Conservation (phyloP, 2,888 invertebrate genomes). For the Malacosoma neustria region DNA sequence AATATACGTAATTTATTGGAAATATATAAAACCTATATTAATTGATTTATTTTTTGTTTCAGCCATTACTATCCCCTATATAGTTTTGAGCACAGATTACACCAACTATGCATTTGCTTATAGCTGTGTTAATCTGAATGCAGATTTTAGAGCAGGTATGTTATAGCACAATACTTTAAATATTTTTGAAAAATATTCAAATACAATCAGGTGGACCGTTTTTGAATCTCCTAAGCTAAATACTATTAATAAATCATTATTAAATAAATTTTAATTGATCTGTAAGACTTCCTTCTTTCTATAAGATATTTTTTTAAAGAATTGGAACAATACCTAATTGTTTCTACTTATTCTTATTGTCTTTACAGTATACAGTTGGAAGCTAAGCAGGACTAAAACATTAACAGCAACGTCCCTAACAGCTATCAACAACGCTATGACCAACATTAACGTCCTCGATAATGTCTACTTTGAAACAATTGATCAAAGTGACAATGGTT, state of each 20-base stretch:
- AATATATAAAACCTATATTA: too few relatives aligned
- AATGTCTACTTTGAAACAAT: slow-evolving; percentile 38
- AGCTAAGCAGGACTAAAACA: slow-evolving; percentile 38
- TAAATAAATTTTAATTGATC: neutral
- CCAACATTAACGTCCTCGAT: slow-evolving; percentile 28
- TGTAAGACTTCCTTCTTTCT: neutral
- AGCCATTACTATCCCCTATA: slow-evolving; percentile 36
- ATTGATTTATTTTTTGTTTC: slow-evolving; percentile 9
- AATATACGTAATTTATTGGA: neutral
- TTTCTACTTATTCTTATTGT: too few relatives aligned
- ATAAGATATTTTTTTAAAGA: too few relatives aligned
- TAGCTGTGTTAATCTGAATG: slow-evolving; percentile 60
- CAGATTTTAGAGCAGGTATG: slow-evolving; percentile 44
- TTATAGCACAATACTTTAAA: too few relatives aligned
- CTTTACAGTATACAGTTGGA: slow-evolving; percentile 59
- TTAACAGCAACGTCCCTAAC: slow-evolving; percentile 19
- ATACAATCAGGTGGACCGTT: neutral
- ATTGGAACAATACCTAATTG: too few relatives aligned
- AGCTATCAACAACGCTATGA: slow-evolving; percentile 29
- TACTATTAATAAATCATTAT: too few relatives aligned
- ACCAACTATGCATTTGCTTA: slow-evolving; percentile 75
- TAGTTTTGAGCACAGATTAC: slow-evolving; percentile 70
- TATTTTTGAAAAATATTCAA: too few relatives aligned
- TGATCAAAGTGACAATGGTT: slow-evolving; percentile 39
- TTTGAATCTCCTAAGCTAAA: neutral